A percentile compares a stretch with the other conserved stretches of the same genome.
phyloP scores from a whole-genome alignment of 1,140 invertebrate species.

The Halesus radiatus region DNA sequence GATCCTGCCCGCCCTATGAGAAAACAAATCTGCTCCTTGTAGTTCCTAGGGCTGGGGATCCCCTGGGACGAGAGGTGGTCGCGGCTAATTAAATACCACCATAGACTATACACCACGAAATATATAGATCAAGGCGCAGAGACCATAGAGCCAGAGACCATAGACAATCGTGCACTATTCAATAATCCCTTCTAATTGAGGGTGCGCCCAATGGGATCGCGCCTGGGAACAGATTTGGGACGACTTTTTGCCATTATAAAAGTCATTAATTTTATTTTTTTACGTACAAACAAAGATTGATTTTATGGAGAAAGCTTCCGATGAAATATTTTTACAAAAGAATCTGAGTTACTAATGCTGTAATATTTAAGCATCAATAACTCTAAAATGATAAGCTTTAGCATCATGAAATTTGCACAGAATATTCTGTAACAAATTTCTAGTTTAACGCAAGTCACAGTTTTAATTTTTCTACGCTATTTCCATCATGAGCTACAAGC shows the following conservation, averaged over 20 bases:
- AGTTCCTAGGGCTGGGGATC: background rate
- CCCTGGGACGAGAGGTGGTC: conserved; percentile 7
- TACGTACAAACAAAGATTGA: background rate
- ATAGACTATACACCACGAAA: background rate
- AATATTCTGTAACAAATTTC: too few relatives aligned
- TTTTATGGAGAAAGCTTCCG: too few relatives aligned
- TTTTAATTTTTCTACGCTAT: too few relatives aligned
- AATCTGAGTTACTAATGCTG: too few relatives aligned
- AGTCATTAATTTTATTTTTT: conserved; percentile 4
- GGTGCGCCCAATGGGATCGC: background rate
- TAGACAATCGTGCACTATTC: conserved; percentile 17
- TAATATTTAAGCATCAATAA: too few relatives aligned
- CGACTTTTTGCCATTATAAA: background rate
- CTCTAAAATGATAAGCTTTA: too few relatives aligned
- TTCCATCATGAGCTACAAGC: too few relatives aligned
- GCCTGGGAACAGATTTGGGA: background rate
- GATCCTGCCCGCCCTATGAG: conserved; percentile 11
- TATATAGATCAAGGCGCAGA: too few relatives aligned
- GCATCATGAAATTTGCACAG: too few relatives aligned
- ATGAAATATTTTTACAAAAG: too few relatives aligned
- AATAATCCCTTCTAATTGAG: conserved; percentile 4
- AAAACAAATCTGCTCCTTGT: conserved; percentile 40
- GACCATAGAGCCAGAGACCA: background rate
- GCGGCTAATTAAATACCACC: conserved; percentile 31
- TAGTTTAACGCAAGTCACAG: too few relatives aligned